Base-by-base conservation (phyloP, 2,113 vertebrate genomes). In the Tupaia chinensis region DNA sequence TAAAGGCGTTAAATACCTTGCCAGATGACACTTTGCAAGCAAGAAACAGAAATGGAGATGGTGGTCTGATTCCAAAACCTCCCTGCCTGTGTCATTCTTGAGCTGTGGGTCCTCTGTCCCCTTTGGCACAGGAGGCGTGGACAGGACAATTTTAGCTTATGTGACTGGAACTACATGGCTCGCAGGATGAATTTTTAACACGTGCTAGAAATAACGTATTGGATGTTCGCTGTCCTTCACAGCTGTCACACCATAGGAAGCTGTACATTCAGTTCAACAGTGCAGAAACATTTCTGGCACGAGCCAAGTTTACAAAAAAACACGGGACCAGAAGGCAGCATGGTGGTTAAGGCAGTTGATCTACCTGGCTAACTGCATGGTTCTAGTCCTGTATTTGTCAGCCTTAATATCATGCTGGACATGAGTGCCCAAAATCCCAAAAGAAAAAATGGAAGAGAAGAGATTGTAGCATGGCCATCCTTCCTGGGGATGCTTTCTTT, bases 201-300 rank as follows among this genome's bases (percentile, higher is more conserved):
- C 44, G 22, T 29, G 78, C 79, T 89, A 87, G 82, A 96, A 95
- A 92, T 88, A 70, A 91, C n/a, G 9, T n/a, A 77, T 94, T 90
- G 77, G 65, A 34, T 74, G 44, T 27, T 25, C 79, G 44, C 27
- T 86, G 85, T 66, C 86, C 87, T 90, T 63, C 58, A 95, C 25
- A 89, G 95, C 92, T 95, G 90, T 89, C 87, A 65, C 17, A 66
- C 22, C 54, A 32, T 32, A 86, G 34, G 91, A 89, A 44, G n/a
- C 85, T 2, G 3, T 7, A 73, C 12, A 72, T 69, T 83, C 44
- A 92, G 84, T 73, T 9, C 73, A 81, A n/a, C 0, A 3, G 81
- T 11, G 78, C 22, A 56, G n/a, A 78, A 84, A 76, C 78, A 91
- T 61, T 92, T 86, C 91, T 77, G 87, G 80, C 81, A 76, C 6